phyloP scores from a whole-genome alignment of 2,888 invertebrate genomes.

The Melieria omissa region DNA sequence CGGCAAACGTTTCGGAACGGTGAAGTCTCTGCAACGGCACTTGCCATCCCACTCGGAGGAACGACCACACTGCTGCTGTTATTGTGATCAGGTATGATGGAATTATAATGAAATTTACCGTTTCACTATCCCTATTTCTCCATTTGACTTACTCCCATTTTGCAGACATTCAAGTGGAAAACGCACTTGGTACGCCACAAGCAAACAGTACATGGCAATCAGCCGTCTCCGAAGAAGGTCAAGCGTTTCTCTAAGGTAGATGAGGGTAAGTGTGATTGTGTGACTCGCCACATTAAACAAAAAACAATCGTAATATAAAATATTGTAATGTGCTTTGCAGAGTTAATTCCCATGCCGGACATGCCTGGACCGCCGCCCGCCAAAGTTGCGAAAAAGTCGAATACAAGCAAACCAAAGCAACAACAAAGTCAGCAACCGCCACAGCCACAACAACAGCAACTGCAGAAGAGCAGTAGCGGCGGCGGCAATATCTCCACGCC shows the following conservation, averaged over 20 bases:
- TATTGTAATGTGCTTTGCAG: constrained; percentile 39
- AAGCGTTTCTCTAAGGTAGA: constrained; percentile 64
- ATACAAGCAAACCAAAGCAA: constrained; percentile 61
- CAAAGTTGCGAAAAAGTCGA: constrained; percentile 63
- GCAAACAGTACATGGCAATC: constrained; percentile 64
- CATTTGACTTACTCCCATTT: neutral
- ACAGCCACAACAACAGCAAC: constrained; percentile 47
- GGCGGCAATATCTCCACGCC: constrained; percentile 60
- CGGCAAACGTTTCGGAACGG: constrained; percentile 64
- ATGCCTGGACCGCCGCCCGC: constrained; percentile 65
- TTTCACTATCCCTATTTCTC: neutral
- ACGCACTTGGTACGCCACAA: constrained; percentile 67
- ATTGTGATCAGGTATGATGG: constrained; percentile 62
- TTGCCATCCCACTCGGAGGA: constrained; percentile 67
- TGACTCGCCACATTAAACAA: too few species aligned
- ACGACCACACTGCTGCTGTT: constrained; percentile 64
- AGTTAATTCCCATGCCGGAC: constrained; percentile 61
- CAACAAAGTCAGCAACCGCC: constrained; percentile 44
- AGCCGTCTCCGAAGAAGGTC: constrained; percentile 62
- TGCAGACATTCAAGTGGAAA: constrained; percentile 66
- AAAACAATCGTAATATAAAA: too few species aligned
- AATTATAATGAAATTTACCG: neutral
- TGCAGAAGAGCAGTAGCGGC: constrained; percentile 49
- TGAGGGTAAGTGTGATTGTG: constrained; percentile 55
- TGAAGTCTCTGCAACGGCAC: constrained; percentile 64